Base-by-base conservation (phyloP, 2,113 vertebrate species). In the Leuciscus idus region DNA sequence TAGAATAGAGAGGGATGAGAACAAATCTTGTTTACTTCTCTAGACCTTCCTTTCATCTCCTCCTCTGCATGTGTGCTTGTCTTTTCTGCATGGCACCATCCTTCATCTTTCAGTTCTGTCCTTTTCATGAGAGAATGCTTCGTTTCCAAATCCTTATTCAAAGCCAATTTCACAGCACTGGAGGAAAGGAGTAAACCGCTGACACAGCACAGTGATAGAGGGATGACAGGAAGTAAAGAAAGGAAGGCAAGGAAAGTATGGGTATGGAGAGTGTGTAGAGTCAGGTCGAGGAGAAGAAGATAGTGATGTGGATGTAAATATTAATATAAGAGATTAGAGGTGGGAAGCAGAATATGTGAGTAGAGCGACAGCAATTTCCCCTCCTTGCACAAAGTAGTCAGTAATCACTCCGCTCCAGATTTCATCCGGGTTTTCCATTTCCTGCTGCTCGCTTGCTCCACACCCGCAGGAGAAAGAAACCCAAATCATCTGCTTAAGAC, bases 111-210 rank as follows among this genome's bases (percentile, higher is more conserved):
- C 66, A 74, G 78, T 85, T 11, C 43, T 85, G 81, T 85, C 33
- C 83, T 85, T 82, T 90, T 85, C 64, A 84, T 30, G 19, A 88
- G 81, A 48, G 62, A 86, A 75, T 73, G 57, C 64, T 81, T 89
- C 68, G 30, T 87, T 78, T 81, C 79, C 52, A 86, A 88, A 88
- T 88, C 87, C 86, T 70, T 81, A 89, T 84, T 87, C 86, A 88
- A 85, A 88, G 89, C 80, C 85, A 88, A 89, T 89, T 89, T 90
- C 85, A 87, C 88, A 87, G 87, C 28, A 15, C 59, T 70, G 74
- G 50, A 75, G 70, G 76, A 66, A 59, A 73, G 59, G 84, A 80
- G 86, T 33, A 68, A 87, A 86, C n/a, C 26, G 72, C 89, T 89
- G 89, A 91, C 74, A 43, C 87, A 89, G 82, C 89, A 89, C 8